Base-by-base conservation (phyloP, 1,140 invertebrate genomes). In the Drosophila nebulosa region DNA sequence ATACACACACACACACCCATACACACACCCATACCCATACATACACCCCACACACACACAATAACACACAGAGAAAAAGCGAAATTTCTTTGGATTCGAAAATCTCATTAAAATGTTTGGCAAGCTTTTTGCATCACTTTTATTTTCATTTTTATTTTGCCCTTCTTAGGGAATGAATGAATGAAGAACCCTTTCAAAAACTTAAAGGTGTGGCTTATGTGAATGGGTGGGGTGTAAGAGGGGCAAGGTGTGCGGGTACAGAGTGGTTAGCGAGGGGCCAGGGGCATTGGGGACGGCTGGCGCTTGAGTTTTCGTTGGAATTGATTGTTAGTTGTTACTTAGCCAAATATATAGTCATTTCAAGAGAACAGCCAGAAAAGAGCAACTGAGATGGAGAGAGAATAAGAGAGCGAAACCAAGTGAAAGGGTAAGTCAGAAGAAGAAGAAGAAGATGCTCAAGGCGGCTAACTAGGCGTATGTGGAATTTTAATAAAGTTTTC, bases 101-200 rank as follows among this genome's bases (percentile, higher is more conserved):
- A 84, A 85, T 79, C 76, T 79, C 80, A 73, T 85, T 85, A 84
- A 79, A 84, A 85, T 85, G 76, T 79, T 84, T 65, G 62, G 58
- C 75, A 69, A 42, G 52, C 58, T 21, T 32, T 62, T 30, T 46
- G 39, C 39, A 46, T 46, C 16, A 46, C 1, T 46, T 46, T 46
- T 30, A 32, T 56, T 56, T 56, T 12, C 5, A n/a, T 27, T 55
- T 63, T 32, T 27, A 46, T 42, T 42, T 9, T 39, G 46, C 16
- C 18, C 24, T 26, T 12, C n/a, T 27, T 14, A 12, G 3, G 9
- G 14, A 10, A 56, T 56, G 30, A 18, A 16, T 27, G 27, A 55
- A 36, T 5, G 24, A 12, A 53, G 26, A 46, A 46, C 39, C 39
- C 39, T 46, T 55, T 30, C 26, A 55, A 30, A 30, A 27, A 24